Conservation (phyloP, 2,113 vertebrate genomes). For the Corythaixoides concolor region DNA sequence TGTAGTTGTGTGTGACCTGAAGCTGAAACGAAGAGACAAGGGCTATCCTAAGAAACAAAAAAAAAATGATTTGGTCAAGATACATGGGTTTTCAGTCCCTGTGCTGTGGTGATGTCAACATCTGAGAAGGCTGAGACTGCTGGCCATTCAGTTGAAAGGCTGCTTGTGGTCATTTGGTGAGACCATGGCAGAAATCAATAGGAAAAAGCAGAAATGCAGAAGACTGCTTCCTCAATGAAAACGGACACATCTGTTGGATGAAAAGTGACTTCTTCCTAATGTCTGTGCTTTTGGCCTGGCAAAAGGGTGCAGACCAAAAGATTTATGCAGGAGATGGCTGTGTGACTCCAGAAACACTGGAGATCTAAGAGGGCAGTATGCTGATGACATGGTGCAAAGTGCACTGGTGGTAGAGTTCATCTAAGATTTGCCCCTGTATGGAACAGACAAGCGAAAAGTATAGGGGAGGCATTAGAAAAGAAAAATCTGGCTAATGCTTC, state of each 20-base stretch:
- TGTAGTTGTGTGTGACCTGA: background rate
- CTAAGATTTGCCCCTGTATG: background rate
- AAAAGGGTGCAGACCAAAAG: background rate
- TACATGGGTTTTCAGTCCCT: background rate
- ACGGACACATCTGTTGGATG: background rate
- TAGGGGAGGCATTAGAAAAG: slow-evolving; percentile 4
- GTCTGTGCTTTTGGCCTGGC: background rate
- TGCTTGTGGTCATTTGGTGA: background rate
- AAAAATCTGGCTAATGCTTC: slow-evolving; percentile 19
- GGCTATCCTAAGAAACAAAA: background rate
- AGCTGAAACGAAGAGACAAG: background rate
- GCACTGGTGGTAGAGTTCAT: background rate
- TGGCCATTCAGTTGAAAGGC: background rate
- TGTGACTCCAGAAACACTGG: background rate
- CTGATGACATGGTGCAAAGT: background rate
- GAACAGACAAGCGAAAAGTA: background rate
- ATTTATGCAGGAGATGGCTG: background rate
- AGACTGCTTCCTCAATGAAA: slow-evolving; percentile 2
- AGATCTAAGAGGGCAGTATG: background rate
- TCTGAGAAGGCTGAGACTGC: background rate
- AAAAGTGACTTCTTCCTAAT: slow-evolving; percentile 14
- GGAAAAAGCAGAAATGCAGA: slow-evolving; percentile 1
- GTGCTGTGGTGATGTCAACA: background rate
- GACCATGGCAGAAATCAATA: background rate
- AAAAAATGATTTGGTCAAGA: background rate